Evolutionary conservation across 2,113 vertebrate genomes (phyloP).

Genomic region (Podilymbus podiceps): DNA sequence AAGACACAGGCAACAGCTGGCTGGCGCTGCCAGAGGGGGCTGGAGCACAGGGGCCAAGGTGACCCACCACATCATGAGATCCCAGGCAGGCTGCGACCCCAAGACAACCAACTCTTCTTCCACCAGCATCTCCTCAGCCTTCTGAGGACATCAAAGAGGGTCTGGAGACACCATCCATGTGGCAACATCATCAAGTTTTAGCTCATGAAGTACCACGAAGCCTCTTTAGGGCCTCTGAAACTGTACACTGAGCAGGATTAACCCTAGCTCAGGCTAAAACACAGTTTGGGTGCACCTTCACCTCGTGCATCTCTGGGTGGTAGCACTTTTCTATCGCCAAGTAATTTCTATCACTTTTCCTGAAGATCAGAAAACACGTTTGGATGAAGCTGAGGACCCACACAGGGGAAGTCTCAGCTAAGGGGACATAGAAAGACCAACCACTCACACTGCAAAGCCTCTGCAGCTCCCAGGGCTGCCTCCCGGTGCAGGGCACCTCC

Average conservation of each 20-base stretch:
- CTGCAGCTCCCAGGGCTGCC: neutral
- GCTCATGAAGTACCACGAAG: accelerated
- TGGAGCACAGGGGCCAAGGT: neutral
- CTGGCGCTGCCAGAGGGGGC: neutral
- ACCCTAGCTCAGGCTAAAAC: accelerated
- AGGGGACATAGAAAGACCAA: accelerated
- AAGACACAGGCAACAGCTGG: neutral
- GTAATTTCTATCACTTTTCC: accelerated
- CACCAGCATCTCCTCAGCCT: neutral
- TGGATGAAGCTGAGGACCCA: accelerated
- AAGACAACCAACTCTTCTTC: neutral
- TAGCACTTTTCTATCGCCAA: no score
- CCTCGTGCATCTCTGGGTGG: no score
- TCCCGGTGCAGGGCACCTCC: neutral
- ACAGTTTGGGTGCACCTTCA: accelerated
- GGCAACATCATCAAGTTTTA: neutral
- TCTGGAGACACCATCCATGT: neutral
- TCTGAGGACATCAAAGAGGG: neutral
- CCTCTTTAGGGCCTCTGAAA: neutral
- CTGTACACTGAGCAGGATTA: accelerated
- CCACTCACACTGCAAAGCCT: accelerated
- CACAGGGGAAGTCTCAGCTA: accelerated
- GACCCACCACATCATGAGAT: accelerated
- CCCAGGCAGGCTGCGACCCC: neutral
- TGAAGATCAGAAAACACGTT: no score